Conservation (phyloP, 1,140 invertebrate genomes). For the Drosophila asahinai region DNA sequence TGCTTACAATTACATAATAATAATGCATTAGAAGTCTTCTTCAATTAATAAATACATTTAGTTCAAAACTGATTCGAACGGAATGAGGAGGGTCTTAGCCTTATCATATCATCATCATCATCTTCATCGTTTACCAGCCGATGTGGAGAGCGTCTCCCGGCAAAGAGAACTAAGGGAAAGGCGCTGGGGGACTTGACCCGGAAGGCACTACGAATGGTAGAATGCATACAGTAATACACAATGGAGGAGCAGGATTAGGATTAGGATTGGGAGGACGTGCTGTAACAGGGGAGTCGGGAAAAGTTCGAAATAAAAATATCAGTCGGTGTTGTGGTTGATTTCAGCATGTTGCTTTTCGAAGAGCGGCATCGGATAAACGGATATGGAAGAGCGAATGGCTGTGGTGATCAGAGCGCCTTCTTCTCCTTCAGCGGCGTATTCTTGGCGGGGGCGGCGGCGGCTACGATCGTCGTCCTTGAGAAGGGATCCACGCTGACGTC, state of each 20-base stretch:
- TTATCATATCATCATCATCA: constrained; percentile 30
- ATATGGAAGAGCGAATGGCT: constrained; percentile 45
- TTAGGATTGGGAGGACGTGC: constrained; percentile 3
- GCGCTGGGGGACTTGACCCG: constrained; percentile 39
- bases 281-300: constrained; percentile 23
- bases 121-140: constrained; percentile 31
- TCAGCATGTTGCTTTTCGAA: constrained; percentile 48
- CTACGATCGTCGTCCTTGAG: constrained; percentile 13
- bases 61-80: constrained; percentile 64
- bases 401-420: constrained; percentile 56
- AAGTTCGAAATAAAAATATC: constrained; percentile 76
- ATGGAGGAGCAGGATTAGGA: background rate
- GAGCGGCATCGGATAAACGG: constrained; percentile 42
- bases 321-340: constrained; percentile 69
- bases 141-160: constrained; percentile 28
- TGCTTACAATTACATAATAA: constrained; percentile 77
- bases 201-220: constrained; percentile 72
- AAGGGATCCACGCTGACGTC: constrained; percentile 41
- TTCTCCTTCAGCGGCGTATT: constrained; percentile 40
- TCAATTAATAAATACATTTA: constrained; percentile 64
- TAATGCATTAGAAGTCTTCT: constrained; percentile 73
- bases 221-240: constrained; percentile 18
- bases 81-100: constrained; percentile 59
- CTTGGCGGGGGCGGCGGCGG: background rate
- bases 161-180: constrained; percentile 24